Evolutionary conservation across 2,888 invertebrate genomes (phyloP), one percentile per base, ranked within the genome.

Genomic region (Lochmaea crataegi): DNA sequence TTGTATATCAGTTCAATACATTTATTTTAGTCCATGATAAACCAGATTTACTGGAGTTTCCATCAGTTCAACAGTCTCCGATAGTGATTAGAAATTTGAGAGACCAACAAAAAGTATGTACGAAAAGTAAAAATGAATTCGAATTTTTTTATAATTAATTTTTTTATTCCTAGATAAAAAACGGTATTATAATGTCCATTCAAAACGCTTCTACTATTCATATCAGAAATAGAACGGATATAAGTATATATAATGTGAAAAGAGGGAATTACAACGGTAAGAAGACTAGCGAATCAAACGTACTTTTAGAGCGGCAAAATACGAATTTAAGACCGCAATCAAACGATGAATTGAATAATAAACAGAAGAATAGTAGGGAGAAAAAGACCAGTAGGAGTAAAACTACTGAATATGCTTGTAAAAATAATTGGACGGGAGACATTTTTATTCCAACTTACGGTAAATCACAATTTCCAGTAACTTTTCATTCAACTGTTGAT

Each of bases 181-280:
- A 68, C 22, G 68, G 68, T 16, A 51, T 58, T 16, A 58, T 68
- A 11, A 26, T 56, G n/a, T n/a, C 16, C 14, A 11, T 2, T 16
- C 56, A 56, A 51, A n/a, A 65, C 16, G 51, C 26, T 48, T 53
- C 48, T 45, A 26, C 60, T 22, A 61, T 22, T 11, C 68, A 60
- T 45, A 68, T 60, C 14, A 41, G 68, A 6, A 68, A 60, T 32
- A 58, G 68, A 14, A 68, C 68, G 10, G 51, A 61, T 12, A 68
- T 61, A 42, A 61, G 56, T n/a, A 56, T 56, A 14, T 56, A 56
- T 6, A 56, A 56, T 11, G 18, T 56, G 6, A 16, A 56, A 56
- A 45, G 1, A 7, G 32, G 32, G 9, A 38, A 7, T 2, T 38
- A 38, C 32, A 38, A 7, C 1, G 32, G 32, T 38, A 9, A 7